Conservation (phyloP, 2,113 vertebrate genomes). For the Hemichromis elongatus region DNA sequence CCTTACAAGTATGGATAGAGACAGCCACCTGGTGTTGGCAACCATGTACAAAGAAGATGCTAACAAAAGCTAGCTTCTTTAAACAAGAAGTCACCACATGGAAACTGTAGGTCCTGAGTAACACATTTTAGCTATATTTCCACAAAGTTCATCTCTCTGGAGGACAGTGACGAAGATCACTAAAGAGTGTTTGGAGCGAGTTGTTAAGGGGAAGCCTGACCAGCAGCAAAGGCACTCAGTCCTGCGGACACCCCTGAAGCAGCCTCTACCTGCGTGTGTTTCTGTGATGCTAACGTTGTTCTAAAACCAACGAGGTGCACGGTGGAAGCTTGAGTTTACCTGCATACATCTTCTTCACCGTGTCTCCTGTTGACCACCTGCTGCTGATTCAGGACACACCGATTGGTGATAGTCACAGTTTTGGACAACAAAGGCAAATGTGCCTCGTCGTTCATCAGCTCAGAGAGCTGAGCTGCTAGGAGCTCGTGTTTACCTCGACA, state of each 20-base stretch:
- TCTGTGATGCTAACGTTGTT: not conserved
- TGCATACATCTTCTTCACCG: not conserved
- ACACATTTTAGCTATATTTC: not conserved
- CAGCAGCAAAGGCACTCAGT: not conserved
- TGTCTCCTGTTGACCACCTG: not conserved
- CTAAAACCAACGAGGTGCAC: not conserved
- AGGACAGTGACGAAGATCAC: not conserved
- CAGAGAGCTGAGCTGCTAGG: not conserved
- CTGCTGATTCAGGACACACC: not conserved
- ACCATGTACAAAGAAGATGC: rapidly evolving
- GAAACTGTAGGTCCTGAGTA: not conserved
- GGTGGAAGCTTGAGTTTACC: not conserved
- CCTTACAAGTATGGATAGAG: not conserved
- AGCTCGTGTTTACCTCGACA: not conserved
- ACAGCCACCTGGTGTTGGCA: not conserved
- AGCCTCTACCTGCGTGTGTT: not conserved
- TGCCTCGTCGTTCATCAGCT: not conserved
- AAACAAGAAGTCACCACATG: not conserved
- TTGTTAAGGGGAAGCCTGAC: not conserved
- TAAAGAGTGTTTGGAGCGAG: not conserved
- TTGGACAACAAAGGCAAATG: not conserved
- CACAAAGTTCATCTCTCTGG: not conserved
- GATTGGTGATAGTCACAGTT: not conserved
- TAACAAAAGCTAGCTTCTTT: not conserved
- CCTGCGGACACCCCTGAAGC: not conserved